These are phyloP conservation scores for Drosophila stalkeri DNA, from an alignment of 2,888 invertebrate genomes.

Conservation along the genomic window DNA sequence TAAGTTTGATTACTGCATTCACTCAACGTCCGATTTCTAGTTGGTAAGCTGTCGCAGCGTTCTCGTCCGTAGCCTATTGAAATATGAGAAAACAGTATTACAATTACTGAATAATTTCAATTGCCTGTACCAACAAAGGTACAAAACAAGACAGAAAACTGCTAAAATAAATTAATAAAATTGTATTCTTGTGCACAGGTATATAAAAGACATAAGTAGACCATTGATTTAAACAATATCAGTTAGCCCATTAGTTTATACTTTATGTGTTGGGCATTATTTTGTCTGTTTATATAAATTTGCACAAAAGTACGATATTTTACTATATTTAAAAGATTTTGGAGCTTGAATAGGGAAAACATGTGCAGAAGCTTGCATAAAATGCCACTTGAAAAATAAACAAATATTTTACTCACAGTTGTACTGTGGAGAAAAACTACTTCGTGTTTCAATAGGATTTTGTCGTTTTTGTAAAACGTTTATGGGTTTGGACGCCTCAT, in stretches of 20 bases:
- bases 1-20: slow-evolving; percentile 86
- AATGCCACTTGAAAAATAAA: not conserved
- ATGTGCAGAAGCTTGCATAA: no score
- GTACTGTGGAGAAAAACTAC: slow-evolving; percentile 81
- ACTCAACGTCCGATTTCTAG: slow-evolving; percentile 89
- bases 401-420: slow-evolving; percentile 64
- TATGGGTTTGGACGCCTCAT: slow-evolving; percentile 89
- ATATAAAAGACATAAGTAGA: not conserved
- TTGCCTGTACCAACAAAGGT: not conserved
- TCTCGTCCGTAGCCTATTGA: slow-evolving; percentile 86
- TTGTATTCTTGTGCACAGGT: not conserved
- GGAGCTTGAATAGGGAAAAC: no score
- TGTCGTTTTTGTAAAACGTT: slow-evolving; percentile 87
- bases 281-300: no score
- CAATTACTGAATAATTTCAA: not conserved
- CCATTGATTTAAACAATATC: not conserved
- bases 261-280: no score
- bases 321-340: no score
- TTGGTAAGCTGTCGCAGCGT: slow-evolving; percentile 92
- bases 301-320: no score
- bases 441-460: slow-evolving; percentile 86
- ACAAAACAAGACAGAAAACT: not conserved
- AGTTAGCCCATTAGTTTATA: not conserved
- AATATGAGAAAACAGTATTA: not conserved
- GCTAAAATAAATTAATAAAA: not conserved